Conservation (phyloP, 2,888 invertebrate genomes). For the Drosophila aldrichi region DNA sequence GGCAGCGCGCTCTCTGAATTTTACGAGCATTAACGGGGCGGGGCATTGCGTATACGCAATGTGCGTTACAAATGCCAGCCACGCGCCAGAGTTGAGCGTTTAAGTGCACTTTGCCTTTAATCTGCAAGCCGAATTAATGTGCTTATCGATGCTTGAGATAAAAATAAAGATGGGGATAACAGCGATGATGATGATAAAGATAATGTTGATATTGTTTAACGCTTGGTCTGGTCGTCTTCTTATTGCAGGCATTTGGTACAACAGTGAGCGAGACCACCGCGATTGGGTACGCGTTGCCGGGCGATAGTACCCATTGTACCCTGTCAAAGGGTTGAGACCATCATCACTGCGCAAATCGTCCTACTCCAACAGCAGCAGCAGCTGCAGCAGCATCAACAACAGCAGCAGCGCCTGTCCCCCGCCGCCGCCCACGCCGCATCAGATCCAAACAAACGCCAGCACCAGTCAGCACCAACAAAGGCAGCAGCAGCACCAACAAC, state of each 20-base stretch:
- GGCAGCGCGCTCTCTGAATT: conserved; percentile 49
- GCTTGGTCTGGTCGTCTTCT: not conserved
- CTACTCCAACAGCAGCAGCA: conserved; percentile 80
- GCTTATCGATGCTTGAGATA: conserved; percentile 50
- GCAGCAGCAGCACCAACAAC: conserved; percentile 38
- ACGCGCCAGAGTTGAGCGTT: conserved; percentile 49
- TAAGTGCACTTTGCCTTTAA: conserved; percentile 74
- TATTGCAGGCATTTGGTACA: conserved; percentile 85
- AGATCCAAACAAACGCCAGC: conserved; percentile 57
- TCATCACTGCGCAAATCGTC: conserved; percentile 84
- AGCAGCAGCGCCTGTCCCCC: conserved; percentile 81
- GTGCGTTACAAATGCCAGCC: conserved; percentile 58
- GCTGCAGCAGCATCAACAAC: conserved; percentile 77
- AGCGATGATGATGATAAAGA: not conserved
- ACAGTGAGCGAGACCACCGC: conserved; percentile 84
- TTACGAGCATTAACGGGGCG: conserved; percentile 67
- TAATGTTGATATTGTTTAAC: conserved; percentile 9
- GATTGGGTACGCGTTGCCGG: conserved; percentile 86
- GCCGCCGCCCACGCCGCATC: conserved; percentile 81
- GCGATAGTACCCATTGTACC: conserved; percentile 86
- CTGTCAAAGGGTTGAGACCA: conserved; percentile 85
- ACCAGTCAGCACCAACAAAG: conserved; percentile 52
- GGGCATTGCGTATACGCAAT: conserved; percentile 59
- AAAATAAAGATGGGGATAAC: not conserved
- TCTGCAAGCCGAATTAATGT: conserved; percentile 59